phyloP scores from a whole-genome alignment of 2,113 vertebrate species.

The Lophochroa leadbeateri region DNA sequence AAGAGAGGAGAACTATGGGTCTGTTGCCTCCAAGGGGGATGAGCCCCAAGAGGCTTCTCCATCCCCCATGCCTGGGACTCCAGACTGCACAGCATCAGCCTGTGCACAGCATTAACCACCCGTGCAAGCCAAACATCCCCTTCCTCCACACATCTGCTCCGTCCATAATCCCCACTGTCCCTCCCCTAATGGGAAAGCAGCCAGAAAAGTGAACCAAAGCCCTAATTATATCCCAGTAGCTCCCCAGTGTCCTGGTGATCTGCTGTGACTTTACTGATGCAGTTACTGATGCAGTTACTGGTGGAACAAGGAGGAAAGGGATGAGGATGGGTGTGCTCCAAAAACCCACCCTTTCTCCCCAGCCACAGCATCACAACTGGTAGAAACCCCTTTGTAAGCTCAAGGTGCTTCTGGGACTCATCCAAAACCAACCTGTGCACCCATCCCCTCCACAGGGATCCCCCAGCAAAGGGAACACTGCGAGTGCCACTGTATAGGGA shows the following conservation, averaged over 20 bases:
- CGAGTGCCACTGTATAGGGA: background rate
- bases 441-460: background rate
- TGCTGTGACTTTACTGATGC: background rate
- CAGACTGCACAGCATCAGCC: background rate
- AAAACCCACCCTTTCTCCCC: background rate
- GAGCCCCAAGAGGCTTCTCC: background rate
- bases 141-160: slow-evolving; percentile 53
- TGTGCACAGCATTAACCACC: background rate
- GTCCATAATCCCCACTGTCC: background rate
- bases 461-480: background rate
- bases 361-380: background rate
- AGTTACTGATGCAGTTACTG: rapidly evolving
- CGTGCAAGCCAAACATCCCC: background rate
- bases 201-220: slow-evolving; percentile 45
- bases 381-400: background rate
- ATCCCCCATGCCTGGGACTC: background rate
- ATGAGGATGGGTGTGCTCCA: background rate
- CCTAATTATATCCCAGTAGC: slow-evolving; percentile 53
- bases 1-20: background rate
- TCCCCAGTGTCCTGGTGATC: background rate
- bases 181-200: slow-evolving; percentile 25
- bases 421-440: background rate
- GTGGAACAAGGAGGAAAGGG: background rate
- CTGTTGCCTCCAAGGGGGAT: background rate
- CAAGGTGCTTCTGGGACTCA: background rate